Percentiles rank a stretch among this genome's conserved stretches.
Conservation (phyloP, 2,888 invertebrate species). For the Allygus modestus region DNA sequence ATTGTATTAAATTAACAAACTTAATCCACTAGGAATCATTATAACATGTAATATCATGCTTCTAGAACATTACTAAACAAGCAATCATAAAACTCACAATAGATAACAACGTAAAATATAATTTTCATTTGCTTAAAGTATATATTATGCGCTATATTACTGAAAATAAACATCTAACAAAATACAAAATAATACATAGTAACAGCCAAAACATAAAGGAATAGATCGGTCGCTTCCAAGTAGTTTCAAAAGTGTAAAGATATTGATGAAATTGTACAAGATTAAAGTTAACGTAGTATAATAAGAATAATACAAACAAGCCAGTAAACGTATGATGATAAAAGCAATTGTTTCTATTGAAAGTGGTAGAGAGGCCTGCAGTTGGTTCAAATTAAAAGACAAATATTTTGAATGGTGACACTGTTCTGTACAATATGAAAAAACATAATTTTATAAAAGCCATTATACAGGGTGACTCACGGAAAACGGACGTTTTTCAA, state of each 20-base stretch:
- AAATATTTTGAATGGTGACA: too few species aligned
- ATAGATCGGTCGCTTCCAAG: not conserved
- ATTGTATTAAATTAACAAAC: too few species aligned
- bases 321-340: too few species aligned
- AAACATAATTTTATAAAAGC: too few species aligned
- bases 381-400: too few species aligned
- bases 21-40: too few species aligned
- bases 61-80: not conserved
- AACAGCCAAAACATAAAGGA: not conserved
- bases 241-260: not conserved
- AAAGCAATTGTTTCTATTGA: not conserved
- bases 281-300: not conserved
- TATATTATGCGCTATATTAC: conserved; percentile 4
- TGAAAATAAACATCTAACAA: conserved; percentile 17
- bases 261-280: not conserved
- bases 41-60: too few species aligned
- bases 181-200: not conserved
- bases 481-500: too few species aligned
- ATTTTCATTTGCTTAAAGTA: not conserved
- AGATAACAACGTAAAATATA: not conserved
- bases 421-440: too few species aligned
- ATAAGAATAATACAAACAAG: too few species aligned
- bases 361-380: not conserved
- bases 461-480: too few species aligned
- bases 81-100: not conserved